phyloP scores from a whole-genome alignment of 2,888 invertebrate genomes.

The Drosophila paranaensis region DNA sequence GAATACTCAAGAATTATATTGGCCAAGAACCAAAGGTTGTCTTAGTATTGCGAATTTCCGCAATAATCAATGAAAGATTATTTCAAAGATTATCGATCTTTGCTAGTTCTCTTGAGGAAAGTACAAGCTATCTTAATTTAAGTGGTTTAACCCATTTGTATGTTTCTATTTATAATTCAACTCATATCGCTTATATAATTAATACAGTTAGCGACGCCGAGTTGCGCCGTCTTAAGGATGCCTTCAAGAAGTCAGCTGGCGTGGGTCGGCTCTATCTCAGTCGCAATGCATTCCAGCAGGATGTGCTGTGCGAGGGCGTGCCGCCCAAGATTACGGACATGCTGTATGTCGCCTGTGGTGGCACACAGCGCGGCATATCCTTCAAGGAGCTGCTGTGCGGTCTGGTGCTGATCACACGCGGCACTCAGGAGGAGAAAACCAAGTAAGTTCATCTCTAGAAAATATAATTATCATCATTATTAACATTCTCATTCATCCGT shows the following conservation, averaged over 20 bases:
- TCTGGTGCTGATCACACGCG: conserved; percentile 93
- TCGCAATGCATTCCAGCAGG: conserved; percentile 91
- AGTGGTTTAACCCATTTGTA: conserved; percentile 31
- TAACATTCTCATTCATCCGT: not conserved
- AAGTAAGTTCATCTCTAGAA: conserved; percentile 67
- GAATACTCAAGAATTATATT: not conserved
- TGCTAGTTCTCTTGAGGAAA: not conserved
- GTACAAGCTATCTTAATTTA: not conserved
- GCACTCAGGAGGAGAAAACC: conserved; percentile 94
- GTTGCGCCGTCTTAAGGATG: conserved; percentile 92
- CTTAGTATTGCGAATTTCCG: not conserved
- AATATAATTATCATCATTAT: not conserved
- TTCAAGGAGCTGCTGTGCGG: conserved; percentile 94
- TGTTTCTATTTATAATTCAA: conserved; percentile 10
- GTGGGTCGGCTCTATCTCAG: conserved; percentile 89
- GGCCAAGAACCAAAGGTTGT: too few species aligned
- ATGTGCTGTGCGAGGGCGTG: conserved; percentile 94
- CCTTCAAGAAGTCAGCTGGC: conserved; percentile 93
- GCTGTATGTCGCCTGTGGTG: conserved; percentile 93
- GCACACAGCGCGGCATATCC: conserved; percentile 91
- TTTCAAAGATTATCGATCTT: not conserved
- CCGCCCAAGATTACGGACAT: conserved; percentile 93
- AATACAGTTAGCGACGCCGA: conserved; percentile 92
- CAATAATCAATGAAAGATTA: not conserved
- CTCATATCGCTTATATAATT: not conserved